These are phyloP conservation scores for Percina caprodes DNA, from an alignment of 2,113 vertebrate species.

Conservation along the genomic window DNA sequence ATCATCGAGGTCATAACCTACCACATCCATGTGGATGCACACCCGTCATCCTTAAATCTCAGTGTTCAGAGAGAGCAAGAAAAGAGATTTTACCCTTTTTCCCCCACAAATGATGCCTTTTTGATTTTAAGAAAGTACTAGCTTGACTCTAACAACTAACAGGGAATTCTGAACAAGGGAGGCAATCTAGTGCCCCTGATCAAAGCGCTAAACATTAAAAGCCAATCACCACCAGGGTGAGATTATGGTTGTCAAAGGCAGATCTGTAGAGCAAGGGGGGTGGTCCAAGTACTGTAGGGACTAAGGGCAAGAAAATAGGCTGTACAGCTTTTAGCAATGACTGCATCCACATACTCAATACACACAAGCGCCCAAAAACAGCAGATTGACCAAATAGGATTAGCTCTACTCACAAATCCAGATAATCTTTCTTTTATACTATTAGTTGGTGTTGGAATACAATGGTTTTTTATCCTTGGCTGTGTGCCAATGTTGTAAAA, in stretches of 20 bases:
- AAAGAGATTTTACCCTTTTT: not conserved
- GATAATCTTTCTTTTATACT: not conserved
- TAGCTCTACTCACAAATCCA: not conserved
- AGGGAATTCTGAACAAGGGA: not conserved
- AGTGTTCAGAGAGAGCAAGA: not conserved
- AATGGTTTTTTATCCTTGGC: not conserved
- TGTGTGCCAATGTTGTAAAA: not conserved
- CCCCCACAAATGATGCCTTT: not conserved
- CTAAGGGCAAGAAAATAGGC: not conserved
- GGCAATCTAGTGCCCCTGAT: not conserved
- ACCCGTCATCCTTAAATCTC: no score
- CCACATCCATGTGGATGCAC: not conserved
- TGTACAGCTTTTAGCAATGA: not conserved
- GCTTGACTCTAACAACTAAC: not conserved
- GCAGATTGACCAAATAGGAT: constrained; percentile 9
- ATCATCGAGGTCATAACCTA: not conserved
- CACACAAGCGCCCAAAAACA: not conserved
- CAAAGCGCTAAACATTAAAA: not conserved
- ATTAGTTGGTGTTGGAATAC: not conserved
- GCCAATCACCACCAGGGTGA: not conserved
- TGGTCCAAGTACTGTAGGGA: no score
- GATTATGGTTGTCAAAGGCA: not conserved
- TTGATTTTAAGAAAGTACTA: not conserved
- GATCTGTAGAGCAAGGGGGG: not conserved
- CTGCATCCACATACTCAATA: no score